phyloP scores from a whole-genome alignment of 2,113 vertebrate genomes.

The Tragelaphus scriptus region DNA sequence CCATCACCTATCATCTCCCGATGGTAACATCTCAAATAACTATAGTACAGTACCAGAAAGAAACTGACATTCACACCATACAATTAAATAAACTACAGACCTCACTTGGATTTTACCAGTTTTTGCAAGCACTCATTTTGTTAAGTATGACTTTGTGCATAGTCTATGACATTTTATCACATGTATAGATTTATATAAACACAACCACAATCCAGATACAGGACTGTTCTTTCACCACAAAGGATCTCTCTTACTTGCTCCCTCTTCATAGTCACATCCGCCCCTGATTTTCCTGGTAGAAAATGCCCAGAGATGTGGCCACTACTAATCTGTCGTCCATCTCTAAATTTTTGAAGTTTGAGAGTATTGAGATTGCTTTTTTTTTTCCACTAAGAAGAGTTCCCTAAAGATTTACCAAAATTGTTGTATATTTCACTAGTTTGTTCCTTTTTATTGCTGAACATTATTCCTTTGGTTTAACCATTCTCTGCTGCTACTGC shows the following conservation, averaged over 20 bases:
- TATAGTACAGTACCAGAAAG: not conserved
- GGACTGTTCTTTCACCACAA: not conserved
- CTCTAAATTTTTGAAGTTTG: not conserved
- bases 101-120: not conserved
- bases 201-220: not conserved
- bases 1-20: not conserved
- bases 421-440: not conserved
- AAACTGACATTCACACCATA: not conserved
- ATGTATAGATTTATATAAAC: not conserved
- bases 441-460: not conserved
- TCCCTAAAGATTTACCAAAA: not conserved
- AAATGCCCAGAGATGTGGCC: not conserved
- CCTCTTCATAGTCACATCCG: not conserved
- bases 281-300: not conserved
- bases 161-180: no score
- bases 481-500: not conserved
- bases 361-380: not conserved
- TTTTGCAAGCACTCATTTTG: not conserved
- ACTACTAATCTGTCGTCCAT: not conserved
- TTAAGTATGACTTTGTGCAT: not conserved
- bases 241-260: not conserved
- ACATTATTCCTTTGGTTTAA: not conserved
- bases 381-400: not conserved
- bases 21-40: not conserved
- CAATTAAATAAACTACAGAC: not conserved